These are phyloP conservation scores for Agonopterix heracliana DNA, from an alignment of 2,888 invertebrate genomes.

Conservation along the genomic window DNA sequence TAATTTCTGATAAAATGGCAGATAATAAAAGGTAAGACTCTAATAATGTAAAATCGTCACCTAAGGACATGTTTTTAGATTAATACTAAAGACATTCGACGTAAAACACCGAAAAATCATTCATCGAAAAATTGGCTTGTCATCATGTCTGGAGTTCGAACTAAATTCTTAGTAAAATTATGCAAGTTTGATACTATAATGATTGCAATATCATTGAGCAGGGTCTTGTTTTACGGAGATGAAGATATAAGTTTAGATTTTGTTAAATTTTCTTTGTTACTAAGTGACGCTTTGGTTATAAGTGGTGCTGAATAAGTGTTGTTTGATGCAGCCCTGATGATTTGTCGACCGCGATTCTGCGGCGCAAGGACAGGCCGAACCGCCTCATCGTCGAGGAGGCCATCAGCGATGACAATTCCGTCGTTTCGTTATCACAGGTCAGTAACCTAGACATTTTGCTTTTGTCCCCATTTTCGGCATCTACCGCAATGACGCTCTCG, in stretches of 20 bases:
- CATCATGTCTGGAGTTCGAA: conserved; percentile 57
- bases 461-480: conserved; percentile 7
- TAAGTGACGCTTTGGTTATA: conserved; percentile 16
- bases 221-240: background rate
- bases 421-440: conserved; percentile 96
- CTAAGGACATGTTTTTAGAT: background rate
- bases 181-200: conserved; percentile 19
- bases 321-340: conserved; percentile 82
- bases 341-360: conserved; percentile 98
- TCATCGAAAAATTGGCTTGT: conserved; percentile 70
- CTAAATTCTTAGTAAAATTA: conserved; percentile 20
- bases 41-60: conserved; percentile 18
- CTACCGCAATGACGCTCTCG: background rate
- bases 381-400: conserved; percentile 98
- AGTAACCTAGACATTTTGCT: conserved; percentile 15
- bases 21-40: conserved; percentile 72
- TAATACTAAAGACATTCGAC: too few species aligned
- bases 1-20: conserved; percentile 65
- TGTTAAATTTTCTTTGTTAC: conserved; percentile 1
- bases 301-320: conserved; percentile 18
- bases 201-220: background rate
- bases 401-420: conserved; percentile 99
- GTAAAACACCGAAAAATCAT: conserved; percentile 28
- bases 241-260: background rate
- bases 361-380: conserved; percentile 98